Conservation (phyloP, 2,797 vertebrate species). For the Bradypus variegatus region DNA sequence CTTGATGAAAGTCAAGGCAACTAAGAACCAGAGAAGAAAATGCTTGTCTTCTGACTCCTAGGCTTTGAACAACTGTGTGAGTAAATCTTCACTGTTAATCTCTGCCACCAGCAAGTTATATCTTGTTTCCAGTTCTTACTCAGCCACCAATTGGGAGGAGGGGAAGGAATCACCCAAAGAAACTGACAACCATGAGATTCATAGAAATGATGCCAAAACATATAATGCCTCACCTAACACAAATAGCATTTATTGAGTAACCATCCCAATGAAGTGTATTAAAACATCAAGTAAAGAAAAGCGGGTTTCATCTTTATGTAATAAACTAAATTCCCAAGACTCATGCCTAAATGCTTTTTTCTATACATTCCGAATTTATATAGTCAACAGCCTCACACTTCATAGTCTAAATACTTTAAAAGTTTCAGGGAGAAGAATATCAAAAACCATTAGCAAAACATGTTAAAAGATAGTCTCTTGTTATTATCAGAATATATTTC, state of each 20-base stretch:
- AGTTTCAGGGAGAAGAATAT: not conserved
- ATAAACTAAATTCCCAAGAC: slow-evolving; percentile 17
- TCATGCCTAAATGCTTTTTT: not conserved
- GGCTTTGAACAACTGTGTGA: not conserved
- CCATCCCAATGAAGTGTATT: not conserved
- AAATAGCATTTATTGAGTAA: not conserved
- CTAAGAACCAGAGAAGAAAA: not conserved
- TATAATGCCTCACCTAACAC: not conserved
- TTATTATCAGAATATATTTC: slow-evolving; percentile 1
- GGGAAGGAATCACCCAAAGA: slow-evolving; percentile 13
- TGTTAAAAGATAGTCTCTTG: not conserved
- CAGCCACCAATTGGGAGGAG: not conserved
- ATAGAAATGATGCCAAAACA: not conserved
- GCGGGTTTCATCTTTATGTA: not conserved
- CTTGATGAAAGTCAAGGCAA: not conserved
- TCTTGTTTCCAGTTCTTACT: slow-evolving; percentile 9
- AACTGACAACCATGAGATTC: not conserved
- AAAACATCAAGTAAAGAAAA: not conserved
- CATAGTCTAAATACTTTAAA: not conserved
- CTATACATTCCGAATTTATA: slow-evolving; percentile 4
- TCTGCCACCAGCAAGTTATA: not conserved
- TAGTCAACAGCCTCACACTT: not conserved
- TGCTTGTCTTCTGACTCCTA: not conserved
- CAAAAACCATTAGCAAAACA: not conserved
- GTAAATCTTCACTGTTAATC: not conserved